Evolutionary conservation across 2,888 invertebrate genomes (phyloP), one percentile per base, ranked within the genome.

Genomic region (Cepaea hortensis): DNA sequence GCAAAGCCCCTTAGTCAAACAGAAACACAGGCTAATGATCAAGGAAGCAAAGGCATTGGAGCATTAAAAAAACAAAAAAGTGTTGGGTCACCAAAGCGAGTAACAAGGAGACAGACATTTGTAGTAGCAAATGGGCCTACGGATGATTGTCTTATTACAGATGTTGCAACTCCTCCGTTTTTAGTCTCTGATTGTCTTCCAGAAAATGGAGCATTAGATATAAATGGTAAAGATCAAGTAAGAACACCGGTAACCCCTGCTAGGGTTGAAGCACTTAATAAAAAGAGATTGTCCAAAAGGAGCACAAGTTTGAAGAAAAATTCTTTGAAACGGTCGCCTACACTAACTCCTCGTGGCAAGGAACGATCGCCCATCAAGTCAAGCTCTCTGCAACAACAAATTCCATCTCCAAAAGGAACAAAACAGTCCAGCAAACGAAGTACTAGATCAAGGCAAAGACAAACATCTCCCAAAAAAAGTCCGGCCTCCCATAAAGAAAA

Each of bases 41-140:
- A 75, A 35, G 73, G 4, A 20, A 55, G n/a, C 35, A 65, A 73
- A n/a, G 13, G 61, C 35, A 35, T 46, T 4, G 35, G 13, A 46
- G 50, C 1, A 7, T n/a, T 83, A 3, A 61, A 35, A 13, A 35
- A 48, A 46, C 13, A 18, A 7, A 50, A 11, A 50, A 82, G 15
- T 55, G 23, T 2, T 48, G 82, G 72, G 15, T 7, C 82, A 7
- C 4, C 76, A 20, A 62, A 84, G 11, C 62, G 76, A 46, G 23
- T 48, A 23, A 7, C 6, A 2, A 84, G 76, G 23, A 61, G 84
- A 50, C 76, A 84, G n/a, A 84, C 84, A 46, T 84, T 84, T 48
- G n/a, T 84, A 76, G 65, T 20, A n/a, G 35, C 84, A 84, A n/a
- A 50, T 68, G 62, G 48, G 20, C 72, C 72, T 23, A 48, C 70